phyloP scores from a whole-genome alignment of 2,888 invertebrate species.

The Cantharis lateralis region DNA sequence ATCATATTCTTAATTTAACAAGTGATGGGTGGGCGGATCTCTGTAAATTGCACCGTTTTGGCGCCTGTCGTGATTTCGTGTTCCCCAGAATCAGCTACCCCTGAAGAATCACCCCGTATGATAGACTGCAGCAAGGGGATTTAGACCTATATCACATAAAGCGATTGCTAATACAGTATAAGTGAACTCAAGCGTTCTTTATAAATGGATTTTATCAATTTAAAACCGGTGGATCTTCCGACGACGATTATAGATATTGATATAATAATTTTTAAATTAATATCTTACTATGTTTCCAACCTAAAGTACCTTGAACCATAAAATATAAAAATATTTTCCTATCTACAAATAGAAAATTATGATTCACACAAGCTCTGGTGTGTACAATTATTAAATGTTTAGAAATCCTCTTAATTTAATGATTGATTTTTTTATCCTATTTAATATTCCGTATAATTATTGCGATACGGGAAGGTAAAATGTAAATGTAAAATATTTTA shows the following conservation, averaged over 20 bases:
- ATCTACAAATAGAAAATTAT: background rate
- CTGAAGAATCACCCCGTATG: slow-evolving; percentile 41
- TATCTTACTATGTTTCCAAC: background rate
- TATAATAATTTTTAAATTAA: slow-evolving; percentile 20
- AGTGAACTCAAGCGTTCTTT: slow-evolving; percentile 56
- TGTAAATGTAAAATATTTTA: no score
- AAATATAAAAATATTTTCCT: background rate
- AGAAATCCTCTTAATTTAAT: no score
- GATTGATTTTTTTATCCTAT: no score
- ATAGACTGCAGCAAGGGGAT: slow-evolving; percentile 51
- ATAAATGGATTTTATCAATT: slow-evolving; percentile 59
- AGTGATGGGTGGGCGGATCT: slow-evolving; percentile 50
- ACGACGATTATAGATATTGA: slow-evolving; percentile 27
- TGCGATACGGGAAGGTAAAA: no score
- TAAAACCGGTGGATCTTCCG: slow-evolving; percentile 43
- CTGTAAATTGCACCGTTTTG: slow-evolving; percentile 51
- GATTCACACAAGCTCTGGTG: background rate
- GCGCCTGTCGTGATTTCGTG: slow-evolving; percentile 51
- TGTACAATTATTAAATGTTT: no score
- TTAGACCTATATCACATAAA: slow-evolving; percentile 53
- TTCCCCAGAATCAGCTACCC: slow-evolving; percentile 32
- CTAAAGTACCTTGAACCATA: background rate
- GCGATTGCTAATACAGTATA: slow-evolving; percentile 57
- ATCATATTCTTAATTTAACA: slow-evolving; percentile 56
- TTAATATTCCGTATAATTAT: no score